A percentile compares a stretch with the other conserved stretches of the same genome.
Evolutionary conservation across 1,140 invertebrate species (phyloP).

Genomic region (Neotoxoptera formosana): DNA sequence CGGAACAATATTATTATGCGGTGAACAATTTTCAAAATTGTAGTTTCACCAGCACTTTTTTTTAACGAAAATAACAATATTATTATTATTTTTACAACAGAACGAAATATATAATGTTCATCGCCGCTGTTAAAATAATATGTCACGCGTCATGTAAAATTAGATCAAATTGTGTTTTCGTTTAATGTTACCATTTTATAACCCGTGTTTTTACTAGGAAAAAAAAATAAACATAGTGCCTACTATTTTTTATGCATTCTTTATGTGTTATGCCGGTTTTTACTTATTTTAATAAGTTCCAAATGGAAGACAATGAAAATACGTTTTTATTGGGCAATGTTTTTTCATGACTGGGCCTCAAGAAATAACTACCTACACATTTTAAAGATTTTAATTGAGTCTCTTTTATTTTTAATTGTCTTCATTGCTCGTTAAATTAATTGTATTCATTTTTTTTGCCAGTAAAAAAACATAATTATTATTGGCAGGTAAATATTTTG

Average conservation of each 20-base stretch:
- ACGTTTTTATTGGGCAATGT: neutral
- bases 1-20: neutral
- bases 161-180: neutral
- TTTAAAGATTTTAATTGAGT: neutral
- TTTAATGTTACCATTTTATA: neutral
- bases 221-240: no score
- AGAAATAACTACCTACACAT: neutral
- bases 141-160: neutral
- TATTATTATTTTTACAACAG: neutral
- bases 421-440: neutral
- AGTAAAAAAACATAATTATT: neutral
- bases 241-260: neutral
- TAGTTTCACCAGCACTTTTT: neutral
- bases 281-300: neutral
- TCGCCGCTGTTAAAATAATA: neutral
- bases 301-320: neutral
- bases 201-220: neutral
- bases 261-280: neutral
- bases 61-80: neutral
- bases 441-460: neutral
- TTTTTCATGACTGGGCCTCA: neutral
- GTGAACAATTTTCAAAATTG: neutral
- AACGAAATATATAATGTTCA: neutral
- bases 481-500: neutral
- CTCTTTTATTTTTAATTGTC: neutral